phyloP scores from a whole-genome alignment of 2,888 invertebrate genomes.

The Mimas tiliae region DNA sequence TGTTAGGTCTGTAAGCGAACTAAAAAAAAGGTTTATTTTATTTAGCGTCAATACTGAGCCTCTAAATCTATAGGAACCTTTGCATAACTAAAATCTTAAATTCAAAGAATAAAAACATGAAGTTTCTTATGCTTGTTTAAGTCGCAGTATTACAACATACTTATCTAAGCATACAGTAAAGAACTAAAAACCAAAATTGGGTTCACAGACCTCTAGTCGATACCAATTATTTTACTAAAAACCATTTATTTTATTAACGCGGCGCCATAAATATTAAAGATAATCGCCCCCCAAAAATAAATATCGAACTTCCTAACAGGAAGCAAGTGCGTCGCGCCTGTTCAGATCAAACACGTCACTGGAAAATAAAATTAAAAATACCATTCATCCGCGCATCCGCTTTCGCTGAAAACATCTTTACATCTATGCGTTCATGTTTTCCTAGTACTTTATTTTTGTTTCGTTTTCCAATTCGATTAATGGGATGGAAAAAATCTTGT shows the following conservation, averaged over 20 bases:
- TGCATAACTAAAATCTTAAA: too few relatives aligned
- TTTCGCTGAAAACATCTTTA: conserved; percentile 10
- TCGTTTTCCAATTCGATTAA: not conserved
- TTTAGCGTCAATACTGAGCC: too few relatives aligned
- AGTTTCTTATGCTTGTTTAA: too few relatives aligned
- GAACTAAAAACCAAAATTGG: not conserved
- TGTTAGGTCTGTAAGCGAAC: too few relatives aligned
- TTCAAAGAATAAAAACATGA: too few relatives aligned
- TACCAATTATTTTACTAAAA: not conserved
- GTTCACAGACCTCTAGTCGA: not conserved
- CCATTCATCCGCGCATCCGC: conserved; percentile 20
- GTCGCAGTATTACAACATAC: too few relatives aligned
- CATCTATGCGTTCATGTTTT: conserved; percentile 13
- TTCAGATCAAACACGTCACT: not conserved
- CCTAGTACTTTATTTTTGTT: conserved; percentile 4
- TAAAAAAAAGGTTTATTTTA: too few relatives aligned
- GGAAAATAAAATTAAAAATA: conserved; percentile 6
- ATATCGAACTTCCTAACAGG: not conserved
- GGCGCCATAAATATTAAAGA: not conserved
- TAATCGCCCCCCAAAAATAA: not conserved
- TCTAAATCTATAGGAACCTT: too few relatives aligned
- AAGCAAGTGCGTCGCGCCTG: not conserved
- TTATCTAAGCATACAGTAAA: too few relatives aligned
- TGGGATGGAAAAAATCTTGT: not conserved
- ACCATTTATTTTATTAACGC: not conserved